Base-by-base conservation (phyloP, 2,888 invertebrate species). In the Acrocera orbiculus region DNA sequence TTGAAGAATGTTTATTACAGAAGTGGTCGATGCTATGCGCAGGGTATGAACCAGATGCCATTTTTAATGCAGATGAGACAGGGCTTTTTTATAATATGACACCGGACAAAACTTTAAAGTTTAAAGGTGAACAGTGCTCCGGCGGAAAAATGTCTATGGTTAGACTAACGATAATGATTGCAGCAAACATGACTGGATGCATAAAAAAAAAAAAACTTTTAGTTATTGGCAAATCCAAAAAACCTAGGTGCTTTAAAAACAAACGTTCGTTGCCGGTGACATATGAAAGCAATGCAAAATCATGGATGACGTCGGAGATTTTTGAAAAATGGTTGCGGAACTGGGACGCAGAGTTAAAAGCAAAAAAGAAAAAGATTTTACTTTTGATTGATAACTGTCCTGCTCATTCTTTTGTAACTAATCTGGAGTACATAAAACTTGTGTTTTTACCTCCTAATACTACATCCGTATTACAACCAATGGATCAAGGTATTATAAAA, bases 11-110 rank as follows among this genome's bases (percentile, higher is more conserved):
- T n/a, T n/a, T n/a, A n/a, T n/a, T n/a, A n/a, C n/a, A n/a, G n/a
- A n/a, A n/a, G n/a, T n/a, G n/a, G n/a, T n/a, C n/a, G n/a, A n/a
- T n/a, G n/a, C n/a, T n/a, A n/a, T n/a, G n/a, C n/a, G n/a, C n/a
- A n/a, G n/a, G n/a, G 11, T 30, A 20, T 16, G 11, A 19, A 13
- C n/a, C 16, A 11, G 14, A 30, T 11, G 17, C 19, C 13, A 30
- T 22, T 14, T 30, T 30, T 30, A 30, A 30, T 23, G 30, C 30
- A 9, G 30, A 30, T 23, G 30, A 30, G 14, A 14, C 23, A 7
- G 30, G 23, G 10, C 11, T 23, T 3, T 30, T 30, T 22, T 30
- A 19, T 15, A 30, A 30, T 11, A n/a, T 30, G n/a, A 23, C 15
- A 10, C 30, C 30, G 16, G 30, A 30, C 23, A 22, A 15, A 23